Evolutionary conservation across 2,888 invertebrate genomes (phyloP).

Genomic region (Aporophyla lueneburgensis): DNA sequence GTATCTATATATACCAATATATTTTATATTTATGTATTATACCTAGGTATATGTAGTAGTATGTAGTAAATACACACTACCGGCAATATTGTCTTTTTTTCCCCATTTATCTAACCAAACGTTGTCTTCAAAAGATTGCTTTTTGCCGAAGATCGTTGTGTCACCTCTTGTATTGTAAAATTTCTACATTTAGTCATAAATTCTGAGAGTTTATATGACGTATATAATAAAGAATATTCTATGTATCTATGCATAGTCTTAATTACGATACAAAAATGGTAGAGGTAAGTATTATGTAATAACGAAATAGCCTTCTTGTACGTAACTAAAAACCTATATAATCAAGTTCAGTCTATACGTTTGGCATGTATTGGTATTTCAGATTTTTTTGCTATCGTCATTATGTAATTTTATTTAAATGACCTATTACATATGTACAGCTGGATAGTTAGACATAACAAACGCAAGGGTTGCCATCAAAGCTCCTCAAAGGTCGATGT

Average conservation of each 20-base stretch:
- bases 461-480: conserved; percentile 12
- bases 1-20: too few species aligned
- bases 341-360: conserved; percentile 6
- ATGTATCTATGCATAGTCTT: background rate
- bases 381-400: conserved; percentile 9
- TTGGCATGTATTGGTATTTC: background rate
- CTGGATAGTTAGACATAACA: background rate
- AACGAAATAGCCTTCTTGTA: background rate
- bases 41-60: too few species aligned
- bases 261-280: background rate
- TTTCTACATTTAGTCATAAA: too few species aligned
- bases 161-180: too few species aligned
- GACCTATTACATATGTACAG: background rate
- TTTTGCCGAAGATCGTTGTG: too few species aligned
- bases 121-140: too few species aligned
- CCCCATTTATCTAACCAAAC: too few species aligned
- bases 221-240: too few species aligned
- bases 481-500: background rate
- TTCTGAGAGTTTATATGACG: too few species aligned
- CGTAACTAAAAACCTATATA: background rate
- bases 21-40: too few species aligned
- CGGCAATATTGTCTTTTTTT: too few species aligned
- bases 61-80: too few species aligned
- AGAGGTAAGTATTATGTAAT: background rate
- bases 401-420: background rate